Evolutionary conservation across 2,797 vertebrate species (phyloP).

Genomic region (Scolopax bukidnonensis): DNA sequence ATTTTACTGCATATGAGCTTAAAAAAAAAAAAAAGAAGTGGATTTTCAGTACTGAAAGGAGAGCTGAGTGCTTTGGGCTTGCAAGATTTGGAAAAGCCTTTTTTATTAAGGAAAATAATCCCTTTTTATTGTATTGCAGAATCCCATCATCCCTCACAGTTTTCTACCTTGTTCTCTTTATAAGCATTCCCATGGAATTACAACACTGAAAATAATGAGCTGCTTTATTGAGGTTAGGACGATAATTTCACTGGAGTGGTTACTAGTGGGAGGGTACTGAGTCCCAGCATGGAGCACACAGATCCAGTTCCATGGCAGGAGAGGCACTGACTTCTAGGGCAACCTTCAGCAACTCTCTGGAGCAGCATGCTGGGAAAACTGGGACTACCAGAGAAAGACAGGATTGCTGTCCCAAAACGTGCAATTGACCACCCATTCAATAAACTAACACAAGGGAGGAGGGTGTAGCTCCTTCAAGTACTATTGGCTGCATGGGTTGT

Average conservation of each 20-base stretch:
- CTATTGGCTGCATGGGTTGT: fast-evolving
- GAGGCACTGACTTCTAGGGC: background rate
- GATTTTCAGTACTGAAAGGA: constrained; percentile 43
- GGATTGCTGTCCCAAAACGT: background rate
- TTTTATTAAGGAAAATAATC: constrained; percentile 72
- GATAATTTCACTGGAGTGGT: background rate
- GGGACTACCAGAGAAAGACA: background rate
- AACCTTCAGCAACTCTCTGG: background rate
- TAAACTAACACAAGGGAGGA: background rate
- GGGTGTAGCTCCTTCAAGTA: background rate
- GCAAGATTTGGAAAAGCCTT: constrained; percentile 37
- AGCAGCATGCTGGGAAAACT: background rate
- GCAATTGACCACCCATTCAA: background rate
- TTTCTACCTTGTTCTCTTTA: constrained; percentile 11
- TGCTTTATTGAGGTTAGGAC: background rate
- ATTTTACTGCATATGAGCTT: background rate
- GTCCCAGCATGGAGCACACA: background rate
- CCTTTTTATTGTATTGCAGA: constrained; percentile 63
- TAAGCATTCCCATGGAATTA: constrained; percentile 21
- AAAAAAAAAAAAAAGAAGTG: background rate
- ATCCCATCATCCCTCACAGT: constrained; percentile 28
- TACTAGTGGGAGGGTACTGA: background rate
- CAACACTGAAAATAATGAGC: constrained; percentile 9
- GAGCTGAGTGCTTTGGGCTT: constrained; percentile 13
- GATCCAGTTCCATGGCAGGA: background rate